Base-by-base conservation (phyloP, 2,113 vertebrate genomes). In the Bujurquina vittata region DNA sequence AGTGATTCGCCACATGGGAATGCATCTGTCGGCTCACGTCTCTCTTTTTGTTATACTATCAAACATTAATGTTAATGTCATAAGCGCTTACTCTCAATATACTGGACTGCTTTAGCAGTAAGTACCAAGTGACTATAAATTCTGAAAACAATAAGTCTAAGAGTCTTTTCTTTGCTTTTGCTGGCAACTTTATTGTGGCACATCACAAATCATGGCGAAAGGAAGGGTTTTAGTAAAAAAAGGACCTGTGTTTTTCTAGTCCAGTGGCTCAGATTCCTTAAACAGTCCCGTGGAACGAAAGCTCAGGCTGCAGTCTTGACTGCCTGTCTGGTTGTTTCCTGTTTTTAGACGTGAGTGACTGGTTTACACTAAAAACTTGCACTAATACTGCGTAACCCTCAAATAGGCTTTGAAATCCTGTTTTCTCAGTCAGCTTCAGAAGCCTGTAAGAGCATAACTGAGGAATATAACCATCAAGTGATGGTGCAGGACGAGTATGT, bases 1-100 rank as follows among this genome's bases (percentile, higher is more conserved):
- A 94, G 78, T 63, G 78, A 91, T 87, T 84, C 31, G 1, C 83
- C 88, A 86, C 86, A 85, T 88, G 88, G 49, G 65, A 67, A 72
- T 49, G 29, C 5, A 15, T 40, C 74, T 73, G 75, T 58, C 8
- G 6, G 78, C 74, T 91, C 75, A 37, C 43, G 61, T 84, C 35
- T 87, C 54, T 49, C 9, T 63, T 7, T 82, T 80, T 79, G 37
- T 73, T 59, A 72, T 55, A 56, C 54, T 58, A 55, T 84, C 75
- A 83, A 62, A 80, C 46, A 80, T 77, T 73, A 60, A 76, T 49
- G 54, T 65, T 58, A 52, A 58, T 73, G 57, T 79, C 58, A 40
- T 40, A 79, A 57, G 56, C 58, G 26, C 79, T 75, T 31, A 54
- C 49, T 60, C 54, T 59, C 62, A 52, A 15, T 75, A 73, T 57